A percentile compares a stretch with the other conserved stretches of the same genome.
Evolutionary conservation across 2,888 invertebrate species (phyloP).

Genomic region (Beris morrisii): DNA sequence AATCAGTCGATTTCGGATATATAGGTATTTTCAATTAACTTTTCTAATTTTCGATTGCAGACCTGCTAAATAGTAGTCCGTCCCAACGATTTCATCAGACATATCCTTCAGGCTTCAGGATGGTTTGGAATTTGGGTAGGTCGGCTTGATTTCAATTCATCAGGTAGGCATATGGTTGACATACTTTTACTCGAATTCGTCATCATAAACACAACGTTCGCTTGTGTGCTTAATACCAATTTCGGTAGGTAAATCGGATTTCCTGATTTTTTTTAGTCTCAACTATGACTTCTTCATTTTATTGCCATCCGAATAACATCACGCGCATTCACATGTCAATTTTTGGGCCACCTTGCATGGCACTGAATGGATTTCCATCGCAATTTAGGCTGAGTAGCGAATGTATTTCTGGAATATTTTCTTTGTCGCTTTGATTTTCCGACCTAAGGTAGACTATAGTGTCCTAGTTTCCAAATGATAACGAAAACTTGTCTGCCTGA

Average conservation of each 20-base stretch:
- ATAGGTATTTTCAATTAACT: too few relatives aligned
- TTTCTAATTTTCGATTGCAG: too few relatives aligned
- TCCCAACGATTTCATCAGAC: too few relatives aligned
- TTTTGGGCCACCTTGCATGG: conserved; percentile 24
- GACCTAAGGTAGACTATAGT: conserved; percentile 8
- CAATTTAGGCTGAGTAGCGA: conserved; percentile 14
- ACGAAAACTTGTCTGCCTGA: too few relatives aligned
- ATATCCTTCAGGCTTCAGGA: too few relatives aligned
- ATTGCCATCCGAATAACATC: not conserved
- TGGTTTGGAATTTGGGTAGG: too few relatives aligned
- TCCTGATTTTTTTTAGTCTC: not conserved
- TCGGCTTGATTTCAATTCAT: too few relatives aligned
- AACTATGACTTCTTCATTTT: conserved; percentile 6
- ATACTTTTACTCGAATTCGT: too few relatives aligned
- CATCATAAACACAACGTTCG: not conserved
- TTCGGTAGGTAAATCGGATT: conserved; percentile 16
- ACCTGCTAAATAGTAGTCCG: too few relatives aligned
- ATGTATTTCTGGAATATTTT: conserved; percentile 14
- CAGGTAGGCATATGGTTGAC: too few relatives aligned
- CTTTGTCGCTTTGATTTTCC: not conserved
- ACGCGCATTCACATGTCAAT: conserved; percentile 27
- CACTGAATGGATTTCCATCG: conserved; percentile 19
- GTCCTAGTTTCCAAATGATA: conserved; percentile 17
- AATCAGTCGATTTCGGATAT: too few relatives aligned
- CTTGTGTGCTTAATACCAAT: conserved; percentile 30